phyloP scores from a whole-genome alignment of 2,888 invertebrate genomes.

The Unio pictorum region DNA sequence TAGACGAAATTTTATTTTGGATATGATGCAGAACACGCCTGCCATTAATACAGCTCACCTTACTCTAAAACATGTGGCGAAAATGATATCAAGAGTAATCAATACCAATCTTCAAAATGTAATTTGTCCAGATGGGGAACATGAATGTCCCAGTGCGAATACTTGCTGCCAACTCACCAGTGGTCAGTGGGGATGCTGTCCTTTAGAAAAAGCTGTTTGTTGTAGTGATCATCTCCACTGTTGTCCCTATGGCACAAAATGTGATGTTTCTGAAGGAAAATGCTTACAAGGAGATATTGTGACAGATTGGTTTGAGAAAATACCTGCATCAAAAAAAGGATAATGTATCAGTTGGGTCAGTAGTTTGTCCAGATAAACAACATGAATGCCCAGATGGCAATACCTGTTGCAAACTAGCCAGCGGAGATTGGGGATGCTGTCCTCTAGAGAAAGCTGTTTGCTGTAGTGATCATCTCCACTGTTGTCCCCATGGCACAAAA shows the following conservation, averaged over 20 bases:
- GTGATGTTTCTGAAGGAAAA: conserved; percentile 13
- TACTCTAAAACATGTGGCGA: too few relatives aligned
- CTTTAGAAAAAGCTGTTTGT: conserved; percentile 38
- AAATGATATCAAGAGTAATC: too few relatives aligned
- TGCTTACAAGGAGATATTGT: conserved; percentile 8
- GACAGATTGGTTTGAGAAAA: conserved; percentile 22
- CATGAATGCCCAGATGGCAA: conserved; percentile 13
- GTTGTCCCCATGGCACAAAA: too few relatives aligned
- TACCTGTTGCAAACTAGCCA: conserved; percentile 6
- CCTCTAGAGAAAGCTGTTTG: conserved; percentile 46
- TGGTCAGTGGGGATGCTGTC: conserved; percentile 66
- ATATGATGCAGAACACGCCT: too few relatives aligned
- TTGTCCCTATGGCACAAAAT: conserved; percentile 38
- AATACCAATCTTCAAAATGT: too few relatives aligned
- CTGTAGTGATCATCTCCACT: conserved; percentile 49
- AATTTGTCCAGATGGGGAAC: too few relatives aligned
- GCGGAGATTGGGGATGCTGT: conserved; percentile 7
- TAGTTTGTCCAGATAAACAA: conserved; percentile 19
- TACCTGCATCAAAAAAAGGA: conserved; percentile 10
- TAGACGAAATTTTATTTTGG: too few relatives aligned
- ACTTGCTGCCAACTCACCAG: conserved; percentile 54
- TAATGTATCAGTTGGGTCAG: not conserved
- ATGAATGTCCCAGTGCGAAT: conserved; percentile 30
- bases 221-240: conserved; percentile 43
- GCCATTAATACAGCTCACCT: too few relatives aligned